These are phyloP conservation scores for Scarus forsteni DNA, from an alignment of 2,797 vertebrate species.

Conservation along the genomic window DNA sequence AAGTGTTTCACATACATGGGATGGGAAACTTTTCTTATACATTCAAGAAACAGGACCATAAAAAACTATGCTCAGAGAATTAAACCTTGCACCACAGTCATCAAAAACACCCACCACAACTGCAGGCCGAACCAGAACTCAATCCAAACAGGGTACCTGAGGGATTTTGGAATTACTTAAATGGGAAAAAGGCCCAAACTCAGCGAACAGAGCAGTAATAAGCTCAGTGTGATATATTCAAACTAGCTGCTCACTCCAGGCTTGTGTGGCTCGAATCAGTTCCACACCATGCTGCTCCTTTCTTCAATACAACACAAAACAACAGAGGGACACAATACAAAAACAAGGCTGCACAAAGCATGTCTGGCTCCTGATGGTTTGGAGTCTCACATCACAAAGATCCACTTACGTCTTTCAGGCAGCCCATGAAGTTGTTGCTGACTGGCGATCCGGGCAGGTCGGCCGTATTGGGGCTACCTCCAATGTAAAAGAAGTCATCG, in stretches of 20 bases:
- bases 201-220: neutral
- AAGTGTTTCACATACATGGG: too few species aligned
- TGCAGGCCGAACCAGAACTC: neutral
- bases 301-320: neutral
- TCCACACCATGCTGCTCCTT: neutral
- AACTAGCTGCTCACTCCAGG: neutral
- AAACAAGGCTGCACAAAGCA: neutral
- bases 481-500: slow-evolving; percentile 97
- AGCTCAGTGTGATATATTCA: neutral
- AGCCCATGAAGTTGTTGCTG: slow-evolving; percentile 99
- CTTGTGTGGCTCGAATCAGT: neutral
- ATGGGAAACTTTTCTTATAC: too few species aligned
- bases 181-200: neutral
- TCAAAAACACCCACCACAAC: too few species aligned
- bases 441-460: slow-evolving; percentile 95
- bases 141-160: neutral
- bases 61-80: too few species aligned
- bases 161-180: neutral
- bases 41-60: too few species aligned
- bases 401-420: slow-evolving; percentile 93
- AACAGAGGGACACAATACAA: neutral
- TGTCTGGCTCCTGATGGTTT: too few species aligned
- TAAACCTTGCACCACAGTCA: too few species aligned
- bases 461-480: slow-evolving; percentile 94
- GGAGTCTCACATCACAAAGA: neutral